Evolutionary conservation across 2,888 invertebrate species (phyloP), one percentile per base, ranked within the genome.

Genomic region (Leucophenga maculata): DNA sequence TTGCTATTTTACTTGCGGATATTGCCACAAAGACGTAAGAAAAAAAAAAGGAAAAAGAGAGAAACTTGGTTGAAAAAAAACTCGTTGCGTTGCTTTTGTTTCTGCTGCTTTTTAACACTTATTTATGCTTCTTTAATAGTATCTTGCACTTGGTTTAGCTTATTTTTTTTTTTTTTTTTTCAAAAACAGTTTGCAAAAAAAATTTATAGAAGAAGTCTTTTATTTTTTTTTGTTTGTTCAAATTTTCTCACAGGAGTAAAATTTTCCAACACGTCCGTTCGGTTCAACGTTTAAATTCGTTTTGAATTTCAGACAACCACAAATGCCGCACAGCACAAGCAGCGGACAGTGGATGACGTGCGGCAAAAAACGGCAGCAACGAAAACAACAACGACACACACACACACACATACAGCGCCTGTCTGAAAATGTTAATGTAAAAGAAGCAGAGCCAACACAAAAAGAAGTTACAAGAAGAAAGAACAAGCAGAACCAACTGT

Each of bases 261-360:
- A 8, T 39, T 39, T 39, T 8, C 8, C 39, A 11, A 9, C 39
- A 78, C 81, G 72, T 80, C 83, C 80, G 83, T 77, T 80, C 82
- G 68, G 78, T 79, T 68, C 50, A 74, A 74, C 76, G 78, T 81
- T 83, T 82, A 74, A 83, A 79, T 75, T 74, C 77, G 77, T 77
- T 84, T 84, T 84, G 73, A 84, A 75, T 68, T n/a, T 54, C 65
- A 62, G 50, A 67, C 60, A 69, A 60, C 69, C 75, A 70, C 69
- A 48, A 72, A 77, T 76, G 72, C 73, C 77, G 66, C 73, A 82
- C 80, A 77, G 73, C 73, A 76, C 59, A 71, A 59, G 52, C 62
- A 65, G 71, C 74, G 70, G 44, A 59, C 65, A 18, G 60, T 69
- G 60, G 70, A 71, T 44, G 54, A 68, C 68, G 71, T 31, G 50